A percentile compares a stretch with the other conserved stretches of the same genome.
Evolutionary conservation across 2,888 invertebrate genomes (phyloP).

Genomic region (Rhogogaster chlorosoma): DNA sequence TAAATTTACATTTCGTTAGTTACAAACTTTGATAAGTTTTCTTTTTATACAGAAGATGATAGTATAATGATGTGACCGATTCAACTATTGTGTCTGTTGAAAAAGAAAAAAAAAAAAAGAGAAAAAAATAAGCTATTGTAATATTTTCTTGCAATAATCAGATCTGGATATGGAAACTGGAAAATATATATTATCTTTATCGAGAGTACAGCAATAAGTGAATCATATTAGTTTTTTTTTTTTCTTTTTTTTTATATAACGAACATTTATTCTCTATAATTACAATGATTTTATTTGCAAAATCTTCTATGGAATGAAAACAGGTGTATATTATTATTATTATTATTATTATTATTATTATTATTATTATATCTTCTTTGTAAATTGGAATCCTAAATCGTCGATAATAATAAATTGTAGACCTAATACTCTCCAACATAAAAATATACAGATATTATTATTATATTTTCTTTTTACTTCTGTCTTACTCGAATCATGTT

Average conservation of each 20-base stretch:
- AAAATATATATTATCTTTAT: conserved; percentile 14
- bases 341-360: not conserved
- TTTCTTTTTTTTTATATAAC: not conserved
- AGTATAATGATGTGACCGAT: not conserved
- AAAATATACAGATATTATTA: conserved; percentile 41
- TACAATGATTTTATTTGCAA: conserved; percentile 4
- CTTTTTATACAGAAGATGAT: conserved; percentile 1
- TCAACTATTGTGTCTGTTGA: not conserved
- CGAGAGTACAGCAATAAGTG: not conserved
- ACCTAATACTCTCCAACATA: conserved; percentile 34
- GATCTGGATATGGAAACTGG: conserved; percentile 25
- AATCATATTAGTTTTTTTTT: not conserved
- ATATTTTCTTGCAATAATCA: not conserved
- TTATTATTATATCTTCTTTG: not conserved
- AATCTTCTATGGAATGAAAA: conserved; percentile 36
- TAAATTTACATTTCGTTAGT: conserved; percentile 20
- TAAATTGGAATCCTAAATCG: conserved; percentile 10
- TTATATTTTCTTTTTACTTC: not conserved
- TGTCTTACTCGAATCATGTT: conserved; percentile 28
- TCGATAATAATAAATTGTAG: not conserved
- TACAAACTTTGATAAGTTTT: not conserved
- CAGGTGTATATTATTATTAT: not conserved
- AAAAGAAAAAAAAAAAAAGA: not conserved
- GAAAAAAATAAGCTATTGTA: not conserved
- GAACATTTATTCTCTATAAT: conserved; percentile 30